Percentiles rank a stretch among this genome's conserved stretches.
phyloP scores from a whole-genome alignment of 2,113 vertebrate species.

The Falco punctatus region DNA sequence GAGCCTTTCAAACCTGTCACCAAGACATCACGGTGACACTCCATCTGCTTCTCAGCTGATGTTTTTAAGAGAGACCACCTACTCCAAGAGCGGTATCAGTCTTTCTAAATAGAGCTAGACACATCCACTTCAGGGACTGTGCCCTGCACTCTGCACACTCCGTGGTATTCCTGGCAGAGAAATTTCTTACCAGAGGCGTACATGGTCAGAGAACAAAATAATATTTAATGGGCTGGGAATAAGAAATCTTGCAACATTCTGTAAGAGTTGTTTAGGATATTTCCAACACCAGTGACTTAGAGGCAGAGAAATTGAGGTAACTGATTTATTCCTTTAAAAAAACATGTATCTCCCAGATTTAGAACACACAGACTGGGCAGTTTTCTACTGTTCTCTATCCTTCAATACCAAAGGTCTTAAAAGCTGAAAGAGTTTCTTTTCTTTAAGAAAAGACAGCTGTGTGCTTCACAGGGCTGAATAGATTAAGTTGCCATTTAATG shows the following conservation, averaged over 20 bases:
- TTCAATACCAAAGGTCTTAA: background rate
- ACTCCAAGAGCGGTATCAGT: background rate
- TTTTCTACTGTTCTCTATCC: background rate
- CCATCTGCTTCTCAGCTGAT: slow-evolving; percentile 6
- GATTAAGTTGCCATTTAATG: background rate
- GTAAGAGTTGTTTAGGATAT: background rate
- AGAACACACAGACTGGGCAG: background rate
- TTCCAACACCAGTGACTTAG: background rate
- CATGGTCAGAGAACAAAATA: background rate
- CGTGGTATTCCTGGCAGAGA: background rate
- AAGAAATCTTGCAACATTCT: background rate
- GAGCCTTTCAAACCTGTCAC: background rate
- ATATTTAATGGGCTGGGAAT: background rate
- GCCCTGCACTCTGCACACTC: background rate
- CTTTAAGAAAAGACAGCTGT: background rate
- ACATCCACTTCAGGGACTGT: background rate
- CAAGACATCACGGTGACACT: background rate
- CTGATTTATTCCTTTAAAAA: background rate
- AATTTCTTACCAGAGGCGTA: background rate
- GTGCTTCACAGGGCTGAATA: background rate
- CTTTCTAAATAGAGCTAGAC: background rate
- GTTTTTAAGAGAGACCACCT: background rate
- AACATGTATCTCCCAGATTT: background rate
- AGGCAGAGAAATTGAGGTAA: background rate
- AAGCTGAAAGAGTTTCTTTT: background rate